Conservation (phyloP, 53 echinoderm and acorn worm species). For the Astropecten irregularis region DNA sequence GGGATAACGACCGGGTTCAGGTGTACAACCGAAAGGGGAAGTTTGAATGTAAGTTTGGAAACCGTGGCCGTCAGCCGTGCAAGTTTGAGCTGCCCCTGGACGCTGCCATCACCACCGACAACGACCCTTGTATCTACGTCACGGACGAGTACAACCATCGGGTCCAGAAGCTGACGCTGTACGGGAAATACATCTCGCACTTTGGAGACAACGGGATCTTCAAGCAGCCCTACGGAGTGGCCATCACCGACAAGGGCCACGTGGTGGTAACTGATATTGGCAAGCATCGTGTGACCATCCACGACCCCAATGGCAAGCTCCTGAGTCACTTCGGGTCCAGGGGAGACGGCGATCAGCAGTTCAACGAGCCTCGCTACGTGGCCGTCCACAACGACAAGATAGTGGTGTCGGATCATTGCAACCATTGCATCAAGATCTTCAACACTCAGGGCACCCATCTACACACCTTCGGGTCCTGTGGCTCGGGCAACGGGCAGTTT, state of each 20-base stretch:
- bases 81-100: constrained; percentile 98
- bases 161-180: constrained; percentile 96
- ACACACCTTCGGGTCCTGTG: constrained; percentile 91
- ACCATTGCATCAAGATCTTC: constrained; percentile 98
- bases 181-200: constrained; percentile 91
- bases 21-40: constrained; percentile 97
- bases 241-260: constrained; percentile 75
- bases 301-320: constrained; percentile 83
- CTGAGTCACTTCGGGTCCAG: constrained; percentile 87
- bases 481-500: constrained; percentile 96
- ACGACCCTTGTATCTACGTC: constrained; percentile 93
- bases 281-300: constrained; percentile 94
- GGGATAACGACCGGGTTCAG: constrained; percentile 97
- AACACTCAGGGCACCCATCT: constrained; percentile 82
- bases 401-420: constrained; percentile 97
- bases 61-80: constrained; percentile 86
- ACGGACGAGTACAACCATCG: constrained; percentile 99
- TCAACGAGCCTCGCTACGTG: constrained; percentile 98
- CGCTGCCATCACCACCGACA: constrained; percentile 82
- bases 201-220: constrained; percentile 98
- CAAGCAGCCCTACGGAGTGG: constrained; percentile 98
- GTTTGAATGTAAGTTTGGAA: constrained; percentile 98
- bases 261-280: constrained; percentile 97
- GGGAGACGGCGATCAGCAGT: constrained; percentile 89
- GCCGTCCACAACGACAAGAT: constrained; percentile 80